These are phyloP conservation scores for Paracyclopina nana DNA, from an alignment of 1,140 invertebrate species.

Conservation along the genomic window DNA sequence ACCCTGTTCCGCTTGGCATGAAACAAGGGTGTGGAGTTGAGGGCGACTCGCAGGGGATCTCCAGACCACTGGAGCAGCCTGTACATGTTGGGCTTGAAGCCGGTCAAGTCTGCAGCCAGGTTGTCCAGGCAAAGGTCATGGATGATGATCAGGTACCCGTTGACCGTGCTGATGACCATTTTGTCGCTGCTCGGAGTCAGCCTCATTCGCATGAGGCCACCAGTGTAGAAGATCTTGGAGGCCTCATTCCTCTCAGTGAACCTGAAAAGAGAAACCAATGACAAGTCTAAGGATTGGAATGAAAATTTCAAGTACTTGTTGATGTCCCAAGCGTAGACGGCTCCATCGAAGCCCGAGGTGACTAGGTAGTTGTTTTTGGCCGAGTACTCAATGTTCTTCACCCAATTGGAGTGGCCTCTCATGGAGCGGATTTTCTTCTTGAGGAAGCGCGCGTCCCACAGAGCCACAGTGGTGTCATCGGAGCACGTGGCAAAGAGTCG, in stretches of 20 bases:
- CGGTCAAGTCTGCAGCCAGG: constrained; percentile 52
- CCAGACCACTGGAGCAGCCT: constrained; percentile 64
- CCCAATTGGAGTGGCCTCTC: constrained; percentile 78
- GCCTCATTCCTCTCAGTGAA: constrained; percentile 21
- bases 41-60: constrained; percentile 51
- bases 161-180: constrained; percentile 71
- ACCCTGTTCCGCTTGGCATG: constrained; percentile 54
- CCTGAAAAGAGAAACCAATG: no score
- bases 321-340: constrained; percentile 83
- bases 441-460: constrained; percentile 75
- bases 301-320: no score
- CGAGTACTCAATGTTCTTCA: constrained; percentile 87
- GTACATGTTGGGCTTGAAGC: constrained; percentile 77
- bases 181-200: constrained; percentile 62
- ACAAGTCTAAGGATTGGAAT: no score
- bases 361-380: constrained; percentile 60
- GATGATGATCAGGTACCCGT: constrained; percentile 68
- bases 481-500: constrained; percentile 77
- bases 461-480: constrained; percentile 70
- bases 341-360: constrained; percentile 78
- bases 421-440: constrained; percentile 51
- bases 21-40: constrained; percentile 59
- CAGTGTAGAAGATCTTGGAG: constrained; percentile 57
- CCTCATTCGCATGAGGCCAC: constrained; percentile 67
- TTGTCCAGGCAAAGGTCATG: constrained; percentile 64